Evolutionary conservation across 2,888 invertebrate genomes (phyloP).

Genomic region (Perdita meconis): DNA sequence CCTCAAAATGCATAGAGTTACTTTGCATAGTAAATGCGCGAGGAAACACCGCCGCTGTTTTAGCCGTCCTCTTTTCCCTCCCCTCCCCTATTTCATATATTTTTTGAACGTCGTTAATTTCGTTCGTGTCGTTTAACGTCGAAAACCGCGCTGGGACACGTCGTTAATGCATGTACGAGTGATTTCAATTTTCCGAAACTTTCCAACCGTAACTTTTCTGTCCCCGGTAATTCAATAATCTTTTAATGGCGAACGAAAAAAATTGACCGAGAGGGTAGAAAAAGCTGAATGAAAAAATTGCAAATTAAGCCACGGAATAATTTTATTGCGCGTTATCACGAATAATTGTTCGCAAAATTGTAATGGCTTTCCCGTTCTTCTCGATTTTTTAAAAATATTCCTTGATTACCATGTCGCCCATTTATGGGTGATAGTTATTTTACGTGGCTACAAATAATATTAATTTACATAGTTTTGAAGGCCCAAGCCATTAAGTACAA

Average conservation of each 20-base stretch:
- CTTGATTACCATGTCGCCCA: too few relatives aligned
- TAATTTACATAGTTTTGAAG: too few relatives aligned
- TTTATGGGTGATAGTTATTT: too few relatives aligned
- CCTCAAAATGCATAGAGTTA: slow-evolving; percentile 71
- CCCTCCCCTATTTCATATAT: not conserved
- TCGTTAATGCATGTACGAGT: slow-evolving; percentile 47
- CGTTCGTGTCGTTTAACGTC: slow-evolving; percentile 60
- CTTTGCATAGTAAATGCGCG: slow-evolving; percentile 67
- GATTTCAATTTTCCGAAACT: slow-evolving; percentile 55
- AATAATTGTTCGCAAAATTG: too few relatives aligned
- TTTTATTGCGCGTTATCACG: too few relatives aligned
- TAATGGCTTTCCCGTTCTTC: too few relatives aligned
- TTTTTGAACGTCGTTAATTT: slow-evolving; percentile 62
- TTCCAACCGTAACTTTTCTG: slow-evolving; percentile 45
- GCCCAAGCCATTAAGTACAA: too few relatives aligned
- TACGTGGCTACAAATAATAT: too few relatives aligned
- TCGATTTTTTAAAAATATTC: too few relatives aligned
- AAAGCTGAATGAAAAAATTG: not conserved
- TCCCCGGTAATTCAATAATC: slow-evolving; percentile 49
- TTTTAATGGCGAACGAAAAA: slow-evolving; percentile 43
- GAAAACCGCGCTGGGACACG: slow-evolving; percentile 45
- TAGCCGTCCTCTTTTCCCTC: not conserved
- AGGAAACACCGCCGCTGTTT: slow-evolving; percentile 36
- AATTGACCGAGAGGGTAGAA: slow-evolving; percentile 32
- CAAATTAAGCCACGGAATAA: not conserved